phyloP scores from a whole-genome alignment of 2,888 invertebrate species.

The Agrotis puta region DNA sequence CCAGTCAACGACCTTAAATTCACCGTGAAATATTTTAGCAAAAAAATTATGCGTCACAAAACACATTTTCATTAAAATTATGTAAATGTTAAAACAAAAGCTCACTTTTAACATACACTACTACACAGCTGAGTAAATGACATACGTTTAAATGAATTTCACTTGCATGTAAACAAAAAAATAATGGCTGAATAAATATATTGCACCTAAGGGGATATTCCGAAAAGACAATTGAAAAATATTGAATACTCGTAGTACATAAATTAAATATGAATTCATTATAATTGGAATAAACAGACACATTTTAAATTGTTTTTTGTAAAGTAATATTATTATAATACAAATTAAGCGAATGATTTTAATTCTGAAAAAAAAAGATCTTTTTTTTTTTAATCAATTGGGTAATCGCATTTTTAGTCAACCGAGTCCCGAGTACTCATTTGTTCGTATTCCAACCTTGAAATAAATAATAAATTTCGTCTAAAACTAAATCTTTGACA shows the following conservation, averaged over 20 bases:
- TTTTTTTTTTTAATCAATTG: background rate
- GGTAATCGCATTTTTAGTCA: no score
- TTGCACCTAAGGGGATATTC: slow-evolving; percentile 40
- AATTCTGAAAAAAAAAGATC: background rate
- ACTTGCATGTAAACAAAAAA: slow-evolving; percentile 25
- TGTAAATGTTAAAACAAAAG: slow-evolving; percentile 55
- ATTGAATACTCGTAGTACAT: background rate
- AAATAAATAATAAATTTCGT: no score
- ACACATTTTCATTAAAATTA: slow-evolving; percentile 51
- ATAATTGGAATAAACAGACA: background rate
- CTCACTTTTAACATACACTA: slow-evolving; percentile 39
- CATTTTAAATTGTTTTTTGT: no score
- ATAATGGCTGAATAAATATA: slow-evolving; percentile 27
- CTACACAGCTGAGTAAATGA: slow-evolving; percentile 71
- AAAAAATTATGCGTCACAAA: slow-evolving; percentile 40
- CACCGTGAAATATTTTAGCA: slow-evolving; percentile 20
- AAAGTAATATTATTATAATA: background rate
- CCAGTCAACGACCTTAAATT: slow-evolving; percentile 53
- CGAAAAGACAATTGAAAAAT: background rate
- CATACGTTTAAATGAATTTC: slow-evolving; percentile 54
- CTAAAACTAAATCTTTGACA: no score
- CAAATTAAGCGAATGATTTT: background rate
- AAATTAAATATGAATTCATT: background rate
- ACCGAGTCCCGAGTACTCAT: no score
- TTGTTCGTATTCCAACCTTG: slow-evolving; percentile 8